A percentile compares a stretch with the other conserved stretches of the same genome.
Evolutionary conservation across 2,113 vertebrate genomes (phyloP).

Genomic region (Syrmaticus mikado): DNA sequence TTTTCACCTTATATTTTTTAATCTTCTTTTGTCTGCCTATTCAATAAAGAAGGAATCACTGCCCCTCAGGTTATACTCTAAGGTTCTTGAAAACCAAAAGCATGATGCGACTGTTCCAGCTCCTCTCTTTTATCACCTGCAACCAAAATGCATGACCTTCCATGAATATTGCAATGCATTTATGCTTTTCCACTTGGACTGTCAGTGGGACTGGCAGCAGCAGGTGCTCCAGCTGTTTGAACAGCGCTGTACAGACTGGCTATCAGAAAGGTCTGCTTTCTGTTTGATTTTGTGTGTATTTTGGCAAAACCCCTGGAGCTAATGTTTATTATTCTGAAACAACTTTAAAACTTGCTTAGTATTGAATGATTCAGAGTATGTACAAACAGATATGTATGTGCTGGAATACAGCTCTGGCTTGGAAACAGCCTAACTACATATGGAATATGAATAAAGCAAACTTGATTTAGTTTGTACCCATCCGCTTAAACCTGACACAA

Average conservation of each 20-base stretch:
- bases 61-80: neutral
- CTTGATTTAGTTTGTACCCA: neutral
- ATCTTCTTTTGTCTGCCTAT: neutral
- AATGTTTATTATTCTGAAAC: constrained; percentile 63
- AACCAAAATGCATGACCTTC: neutral
- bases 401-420: neutral
- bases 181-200: neutral
- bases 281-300: constrained; percentile 58
- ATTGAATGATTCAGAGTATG: neutral
- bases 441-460: neutral
- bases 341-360: constrained; percentile 52
- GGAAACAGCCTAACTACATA: neutral
- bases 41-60: neutral
- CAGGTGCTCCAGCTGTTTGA: constrained; percentile 28
- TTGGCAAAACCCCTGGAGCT: constrained; percentile 43
- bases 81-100: neutral
- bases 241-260: neutral
- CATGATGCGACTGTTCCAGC: neutral
- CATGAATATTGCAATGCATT: neutral
- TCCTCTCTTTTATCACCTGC: neutral
- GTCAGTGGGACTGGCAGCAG: neutral
- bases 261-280: constrained; percentile 20
- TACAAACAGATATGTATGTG: neutral
- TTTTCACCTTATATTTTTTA: neutral
- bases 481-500: neutral